A percentile compares a stretch with the other conserved stretches of the same genome.
These are phyloP conservation scores for Triplophysa tibetana DNA, from an alignment of 2,113 vertebrate genomes.

Conservation along the genomic window DNA sequence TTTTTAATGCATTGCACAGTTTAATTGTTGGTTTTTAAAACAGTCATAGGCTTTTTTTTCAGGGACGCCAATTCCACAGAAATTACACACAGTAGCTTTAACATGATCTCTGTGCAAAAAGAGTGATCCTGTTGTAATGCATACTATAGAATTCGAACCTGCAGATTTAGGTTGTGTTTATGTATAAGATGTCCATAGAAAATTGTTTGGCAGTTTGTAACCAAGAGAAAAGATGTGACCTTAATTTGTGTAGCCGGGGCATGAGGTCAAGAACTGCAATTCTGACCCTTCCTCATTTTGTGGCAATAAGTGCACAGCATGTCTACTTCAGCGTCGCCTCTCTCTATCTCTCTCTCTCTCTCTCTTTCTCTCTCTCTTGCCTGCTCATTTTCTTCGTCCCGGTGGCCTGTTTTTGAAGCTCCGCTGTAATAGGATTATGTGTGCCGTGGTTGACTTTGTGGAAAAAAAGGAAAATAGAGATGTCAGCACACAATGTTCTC, in stretches of 20 bases:
- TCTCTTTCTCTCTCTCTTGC: neutral
- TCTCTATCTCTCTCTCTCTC: neutral
- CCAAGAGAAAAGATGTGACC: neutral
- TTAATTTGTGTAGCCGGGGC: conserved; percentile 1
- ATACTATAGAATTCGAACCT: neutral
- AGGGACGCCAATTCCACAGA: neutral
- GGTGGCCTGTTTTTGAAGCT: neutral
- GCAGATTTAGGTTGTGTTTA: neutral
- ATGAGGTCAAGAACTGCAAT: conserved; percentile 2
- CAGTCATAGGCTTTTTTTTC: neutral
- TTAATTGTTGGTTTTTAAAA: too few relatives aligned
- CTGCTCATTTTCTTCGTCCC: neutral
- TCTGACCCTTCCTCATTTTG: neutral
- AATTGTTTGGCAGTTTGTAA: neutral
- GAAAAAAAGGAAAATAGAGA: neutral
- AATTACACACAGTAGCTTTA: too few relatives aligned
- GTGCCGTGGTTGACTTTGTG: conserved; percentile 21
- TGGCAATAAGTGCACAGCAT: neutral
- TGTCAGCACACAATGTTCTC: neutral
- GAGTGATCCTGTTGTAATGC: too few relatives aligned
- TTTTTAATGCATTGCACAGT: too few relatives aligned
- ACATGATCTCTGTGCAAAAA: too few relatives aligned
- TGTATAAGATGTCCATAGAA: neutral
- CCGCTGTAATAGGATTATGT: conserved; percentile 29
- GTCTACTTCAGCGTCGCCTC: neutral